Evolutionary conservation across 1,140 invertebrate species (phyloP).

Genomic region (Sinella curviseta): DNA sequence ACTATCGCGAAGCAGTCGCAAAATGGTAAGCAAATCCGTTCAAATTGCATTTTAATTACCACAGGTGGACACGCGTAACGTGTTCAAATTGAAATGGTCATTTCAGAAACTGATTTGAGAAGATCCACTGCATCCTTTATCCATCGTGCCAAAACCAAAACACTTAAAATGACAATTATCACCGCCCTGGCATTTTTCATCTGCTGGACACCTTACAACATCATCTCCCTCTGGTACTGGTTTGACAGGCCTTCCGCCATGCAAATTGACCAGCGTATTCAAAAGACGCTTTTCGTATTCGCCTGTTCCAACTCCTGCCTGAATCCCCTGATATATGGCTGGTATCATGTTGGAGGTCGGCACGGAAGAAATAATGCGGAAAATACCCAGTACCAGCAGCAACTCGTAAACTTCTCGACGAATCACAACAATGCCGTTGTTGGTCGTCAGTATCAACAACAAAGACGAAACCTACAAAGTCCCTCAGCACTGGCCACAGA

Average conservation of each 20-base stretch:
- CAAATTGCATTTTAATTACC: background rate
- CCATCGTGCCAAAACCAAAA: slow-evolving; percentile 77
- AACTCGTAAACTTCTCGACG: too few species aligned
- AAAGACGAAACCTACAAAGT: too few species aligned
- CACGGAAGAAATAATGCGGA: too few species aligned
- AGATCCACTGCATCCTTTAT: slow-evolving; percentile 65
- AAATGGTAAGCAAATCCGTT: background rate
- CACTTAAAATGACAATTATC: slow-evolving; percentile 93
- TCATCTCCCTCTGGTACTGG: slow-evolving; percentile 75
- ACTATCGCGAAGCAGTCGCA: background rate
- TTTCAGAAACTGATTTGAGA: background rate
- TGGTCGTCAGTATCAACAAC: too few species aligned
- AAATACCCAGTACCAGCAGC: too few species aligned
- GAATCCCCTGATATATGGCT: slow-evolving; percentile 41
- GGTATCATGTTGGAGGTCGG: slow-evolving; percentile 38
- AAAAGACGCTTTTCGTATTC: slow-evolving; percentile 81
- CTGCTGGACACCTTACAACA: slow-evolving; percentile 90
- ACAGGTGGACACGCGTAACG: background rate
- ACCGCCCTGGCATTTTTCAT: slow-evolving; percentile 86
- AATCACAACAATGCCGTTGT: too few species aligned
- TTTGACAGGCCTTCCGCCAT: background rate
- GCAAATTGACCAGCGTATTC: slow-evolving; percentile 71
- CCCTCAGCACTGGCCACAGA: too few species aligned
- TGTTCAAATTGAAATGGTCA: background rate
- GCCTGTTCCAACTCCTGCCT: slow-evolving; percentile 82